A percentile compares a stretch with the other conserved stretches of the same genome.
Conservation (phyloP, 1,140 invertebrate species). For the Zeugodacus cucurbitae region DNA sequence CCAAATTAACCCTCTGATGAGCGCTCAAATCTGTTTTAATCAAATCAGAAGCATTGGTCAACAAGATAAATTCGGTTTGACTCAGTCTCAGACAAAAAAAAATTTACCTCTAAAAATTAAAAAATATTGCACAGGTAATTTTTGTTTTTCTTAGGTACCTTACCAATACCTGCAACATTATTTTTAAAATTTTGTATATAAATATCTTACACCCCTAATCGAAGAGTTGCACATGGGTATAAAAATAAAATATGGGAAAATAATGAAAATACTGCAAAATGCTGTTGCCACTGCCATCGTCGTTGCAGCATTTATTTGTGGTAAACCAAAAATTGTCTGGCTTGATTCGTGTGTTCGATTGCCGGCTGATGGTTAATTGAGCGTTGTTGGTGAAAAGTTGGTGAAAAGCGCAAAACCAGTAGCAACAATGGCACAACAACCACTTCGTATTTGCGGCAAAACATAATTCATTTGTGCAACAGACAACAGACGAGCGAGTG, state of each 20-base stretch:
- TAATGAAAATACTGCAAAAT: background rate
- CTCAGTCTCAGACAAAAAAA: too few relatives aligned
- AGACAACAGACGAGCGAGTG: background rate
- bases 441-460: background rate
- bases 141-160: too few relatives aligned
- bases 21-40: too few relatives aligned
- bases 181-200: too few relatives aligned
- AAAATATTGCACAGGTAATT: too few relatives aligned
- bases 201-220: too few relatives aligned
- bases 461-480: background rate
- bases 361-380: conserved; percentile 14
- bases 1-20: too few relatives aligned
- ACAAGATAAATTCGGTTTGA: too few relatives aligned
- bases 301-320: background rate
- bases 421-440: background rate
- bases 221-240: background rate
- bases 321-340: conserved; percentile 17
- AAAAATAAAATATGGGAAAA: background rate
- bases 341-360: conserved; percentile 6
- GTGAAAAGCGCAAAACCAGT: conserved; percentile 35
- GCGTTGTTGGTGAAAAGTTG: conserved; percentile 29
- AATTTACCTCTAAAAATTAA: too few relatives aligned
- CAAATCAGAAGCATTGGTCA: too few relatives aligned
- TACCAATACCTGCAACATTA: too few relatives aligned
- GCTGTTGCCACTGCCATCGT: background rate